Evolutionary conservation across 2,888 invertebrate genomes (phyloP).

Genomic region (Xestobium rufovillosum): DNA sequence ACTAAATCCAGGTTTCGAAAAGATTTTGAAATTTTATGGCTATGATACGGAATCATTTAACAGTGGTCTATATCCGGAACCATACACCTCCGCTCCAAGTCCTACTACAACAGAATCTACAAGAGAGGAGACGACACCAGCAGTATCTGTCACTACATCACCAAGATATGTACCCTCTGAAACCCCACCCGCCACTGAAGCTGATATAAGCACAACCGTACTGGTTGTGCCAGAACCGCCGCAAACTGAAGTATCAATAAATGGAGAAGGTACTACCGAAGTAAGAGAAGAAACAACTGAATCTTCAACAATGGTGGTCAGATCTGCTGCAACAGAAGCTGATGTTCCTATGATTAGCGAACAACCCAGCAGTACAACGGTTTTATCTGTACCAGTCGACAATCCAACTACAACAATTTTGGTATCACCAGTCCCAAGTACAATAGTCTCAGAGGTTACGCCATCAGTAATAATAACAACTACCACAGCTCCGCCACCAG

Average conservation of each 20-base stretch:
- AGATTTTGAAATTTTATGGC: conserved; percentile 69
- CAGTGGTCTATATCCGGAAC: conserved; percentile 35
- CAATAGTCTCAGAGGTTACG: conserved; percentile 12
- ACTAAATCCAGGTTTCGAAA: conserved; percentile 65
- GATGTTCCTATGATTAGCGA: too few species aligned
- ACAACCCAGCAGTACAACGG: too few species aligned
- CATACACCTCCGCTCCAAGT: conserved; percentile 28
- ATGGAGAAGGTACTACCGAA: too few species aligned
- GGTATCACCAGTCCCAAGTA: too few species aligned
- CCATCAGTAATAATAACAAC: conserved; percentile 16
- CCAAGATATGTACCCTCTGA: conserved; percentile 15
- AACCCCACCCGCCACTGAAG: conserved; percentile 23
- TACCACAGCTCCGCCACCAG: conserved; percentile 9
- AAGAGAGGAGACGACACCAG: conserved; percentile 20
- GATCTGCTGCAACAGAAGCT: conserved; percentile 7
- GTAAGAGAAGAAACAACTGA: too few species aligned
- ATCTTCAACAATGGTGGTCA: too few species aligned
- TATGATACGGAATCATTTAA: conserved; percentile 59
- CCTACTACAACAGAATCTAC: conserved; percentile 13
- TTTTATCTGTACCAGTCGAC: too few species aligned
- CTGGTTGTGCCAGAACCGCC: too few species aligned
- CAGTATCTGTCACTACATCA: conserved; percentile 20
- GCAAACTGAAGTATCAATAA: too few species aligned
- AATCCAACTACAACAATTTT: too few species aligned
- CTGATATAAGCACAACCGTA: conserved; percentile 16